A percentile compares a stretch with the other conserved stretches of the same genome.
Evolutionary conservation across 2,888 invertebrate species (phyloP).

Genomic region (Steinernema carpocapsae): DNA sequence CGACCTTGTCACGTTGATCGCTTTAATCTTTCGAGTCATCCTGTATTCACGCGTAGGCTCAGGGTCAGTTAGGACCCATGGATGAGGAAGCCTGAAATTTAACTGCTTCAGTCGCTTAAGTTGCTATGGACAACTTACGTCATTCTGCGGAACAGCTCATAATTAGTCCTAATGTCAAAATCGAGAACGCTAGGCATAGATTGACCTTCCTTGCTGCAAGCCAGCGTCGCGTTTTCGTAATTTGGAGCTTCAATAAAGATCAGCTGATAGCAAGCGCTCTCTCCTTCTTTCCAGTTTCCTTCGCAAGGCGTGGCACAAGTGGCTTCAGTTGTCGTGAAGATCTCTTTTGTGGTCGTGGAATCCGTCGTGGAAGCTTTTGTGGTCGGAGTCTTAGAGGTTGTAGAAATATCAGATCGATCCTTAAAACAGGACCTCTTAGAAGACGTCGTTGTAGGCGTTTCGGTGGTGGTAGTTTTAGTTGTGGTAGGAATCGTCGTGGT

Average conservation of each 20-base stretch:
- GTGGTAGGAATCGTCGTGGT: not conserved
- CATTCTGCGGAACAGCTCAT: not conserved
- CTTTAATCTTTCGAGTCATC: not conserved
- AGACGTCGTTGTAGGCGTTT: not conserved
- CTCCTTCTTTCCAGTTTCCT: not conserved
- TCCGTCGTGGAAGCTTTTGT: not conserved
- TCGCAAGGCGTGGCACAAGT: not conserved
- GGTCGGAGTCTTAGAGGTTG: not conserved
- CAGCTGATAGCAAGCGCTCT: not conserved
- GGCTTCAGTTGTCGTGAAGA: not conserved
- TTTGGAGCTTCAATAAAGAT: not conserved
- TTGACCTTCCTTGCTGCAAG: not conserved
- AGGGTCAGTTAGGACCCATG: not conserved
- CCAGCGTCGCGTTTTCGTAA: not conserved
- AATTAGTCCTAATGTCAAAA: not conserved
- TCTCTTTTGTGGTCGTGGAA: not conserved
- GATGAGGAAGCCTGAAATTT: not conserved
- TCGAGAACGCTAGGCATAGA: slow-evolving; percentile 6
- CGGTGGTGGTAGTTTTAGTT: not conserved
- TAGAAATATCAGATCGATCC: not conserved
- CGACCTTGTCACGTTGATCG: not conserved
- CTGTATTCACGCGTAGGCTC: not conserved
- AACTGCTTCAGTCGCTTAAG: not conserved
- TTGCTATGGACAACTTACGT: not conserved
- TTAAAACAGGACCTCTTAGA: not conserved